Base-by-base conservation (phyloP, 2,113 vertebrate species). In the Myrmecobius fasciatus region DNA sequence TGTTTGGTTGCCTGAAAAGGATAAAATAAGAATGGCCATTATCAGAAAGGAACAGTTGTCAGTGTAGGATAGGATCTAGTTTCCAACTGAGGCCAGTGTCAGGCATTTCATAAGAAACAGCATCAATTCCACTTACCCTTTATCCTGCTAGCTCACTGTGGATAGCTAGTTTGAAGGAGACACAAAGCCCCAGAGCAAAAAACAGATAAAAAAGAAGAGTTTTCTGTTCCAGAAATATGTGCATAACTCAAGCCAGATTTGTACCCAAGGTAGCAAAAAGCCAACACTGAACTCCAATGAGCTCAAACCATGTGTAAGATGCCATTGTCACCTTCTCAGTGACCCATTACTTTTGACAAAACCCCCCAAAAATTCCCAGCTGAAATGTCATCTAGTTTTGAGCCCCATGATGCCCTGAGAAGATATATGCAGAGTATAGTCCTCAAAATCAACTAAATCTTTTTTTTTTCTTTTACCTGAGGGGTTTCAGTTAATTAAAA, bases 211-310 rank as follows among this genome's bases (percentile, higher is more conserved):
- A 94, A 97, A 93, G 91, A 49, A 75, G 60, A 67, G 91, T 96
- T 96, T 56, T 28, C 90, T 93, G 56, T 89, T 93, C 56, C 43
- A 56, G 91, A 96, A 93, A 91, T 47, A 52, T 91, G 26, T 53
- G 92, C 90, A 92, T 96, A 91, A 94, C 91, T 95, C 94, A 91
- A 96, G 92, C 53, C 96, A 91, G 95, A 92, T 96, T 96, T 96
- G 89, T 60, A 89, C 91, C 51, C 43, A 95, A 56, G 26, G 51
- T 83, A 83, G 51, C 54, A 91, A 52, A 97, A 91, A 95, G n/a
- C 0, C 5, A 52, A 92, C 95, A 95, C 52, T 90, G 90, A 92
- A 49, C n/a, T 95, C 54, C 26, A 53, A 56, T 92, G 94, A 95
- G 53, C 90, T 96, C 93, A 83, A 89, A 93, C 93, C 56, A 92